Base-by-base conservation (phyloP, 2,797 vertebrate species). In the Enteromius thamalakanensis region DNA sequence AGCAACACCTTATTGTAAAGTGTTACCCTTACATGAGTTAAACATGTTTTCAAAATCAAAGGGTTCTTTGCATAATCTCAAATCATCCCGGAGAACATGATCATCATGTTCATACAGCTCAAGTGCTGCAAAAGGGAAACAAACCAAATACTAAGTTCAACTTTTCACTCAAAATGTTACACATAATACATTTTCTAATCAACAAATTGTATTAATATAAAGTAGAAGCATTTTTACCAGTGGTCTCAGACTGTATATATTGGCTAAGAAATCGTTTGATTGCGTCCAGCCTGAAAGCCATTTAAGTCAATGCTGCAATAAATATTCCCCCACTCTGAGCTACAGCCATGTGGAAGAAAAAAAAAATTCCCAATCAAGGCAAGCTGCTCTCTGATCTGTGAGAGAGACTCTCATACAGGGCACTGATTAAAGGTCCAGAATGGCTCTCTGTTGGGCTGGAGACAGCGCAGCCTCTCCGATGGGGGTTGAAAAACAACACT, bases 361-460 rank as follows among this genome's bases (percentile, higher is more conserved):
- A 82, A 76, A 76, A 51, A 40, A 74, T 26, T 75, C 60, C n/a
- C 21, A 81, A 81, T 81, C 58, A 51, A 26, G 26, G 45, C 70
- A 64, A 65, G 45, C 14, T 11, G 5, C 21, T 26, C 58, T 75
- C 40, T 49, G 42, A 64, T 64, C 53, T 64, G 26, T 71, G 53
- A 58, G 49, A 79, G 76, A 84, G 85, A 69, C 84, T 68, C 68
- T 81, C 88, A 90, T 85, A 80, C 81, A 81, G 78, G 89, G 79
- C 53, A 76, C 86, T 88, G 90, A 90, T 91, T 90, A 91, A 84
- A 87, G 47, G 78, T 75, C 84, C 60, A 62, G 45, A 75, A 67
- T 67, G 29, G 82, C 67, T 86, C 84, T 51, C 87, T 89, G 81
- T 85, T 88, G 90, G 84, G 74, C 78, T 72, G 82, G 65, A 86